Evolutionary conservation across 2,888 invertebrate genomes (phyloP), one percentile per base, ranked within the genome.

Genomic region (Nephrotoma appendiculata): DNA sequence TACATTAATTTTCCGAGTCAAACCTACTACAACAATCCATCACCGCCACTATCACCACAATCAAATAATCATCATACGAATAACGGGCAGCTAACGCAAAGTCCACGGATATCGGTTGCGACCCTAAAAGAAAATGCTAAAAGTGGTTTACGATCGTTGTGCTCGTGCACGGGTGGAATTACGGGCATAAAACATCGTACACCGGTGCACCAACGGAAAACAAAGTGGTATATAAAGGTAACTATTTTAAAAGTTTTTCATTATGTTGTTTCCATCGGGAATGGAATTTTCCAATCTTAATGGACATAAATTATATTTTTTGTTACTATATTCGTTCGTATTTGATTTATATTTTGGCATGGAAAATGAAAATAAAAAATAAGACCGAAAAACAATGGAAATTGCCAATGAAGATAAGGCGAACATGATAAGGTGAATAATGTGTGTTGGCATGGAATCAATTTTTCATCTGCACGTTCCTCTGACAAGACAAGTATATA

Each of bases 141-240:
- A 43, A 42, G 43, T 84, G 84, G 84, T 6, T 84, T 84, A 15
- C 41, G 84, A 7, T 41, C 84, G 7, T 42, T 84, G 15, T 84
- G 84, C 6, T 84, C 84, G 41, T 84, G 84, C 15, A 84, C 84
- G 15, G 84, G 84, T 15, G 84, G 41, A 9, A 84, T 84, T 15
- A 84, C 84, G 43, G 45, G n/a, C 15, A 84, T 42, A 84, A 84
- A 84, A 84, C 42, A 41, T 42, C 5, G 48, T 86, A 84, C 42
- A 15, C 84, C 84, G 84, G 84, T 84, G 43, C 84, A 43, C 42
- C 84, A 84, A 42, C 12, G 84, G 15, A 41, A 43, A 41, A 84
- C 84, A 42, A 41, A 43, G 42, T 84, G 84, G 84, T 84, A 84
- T 84, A 84, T 84, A 42, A 84, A 84, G 84, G 84, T 84, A 84